phyloP scores from a whole-genome alignment of 1,140 invertebrate species.

The Drosophila sproati region DNA sequence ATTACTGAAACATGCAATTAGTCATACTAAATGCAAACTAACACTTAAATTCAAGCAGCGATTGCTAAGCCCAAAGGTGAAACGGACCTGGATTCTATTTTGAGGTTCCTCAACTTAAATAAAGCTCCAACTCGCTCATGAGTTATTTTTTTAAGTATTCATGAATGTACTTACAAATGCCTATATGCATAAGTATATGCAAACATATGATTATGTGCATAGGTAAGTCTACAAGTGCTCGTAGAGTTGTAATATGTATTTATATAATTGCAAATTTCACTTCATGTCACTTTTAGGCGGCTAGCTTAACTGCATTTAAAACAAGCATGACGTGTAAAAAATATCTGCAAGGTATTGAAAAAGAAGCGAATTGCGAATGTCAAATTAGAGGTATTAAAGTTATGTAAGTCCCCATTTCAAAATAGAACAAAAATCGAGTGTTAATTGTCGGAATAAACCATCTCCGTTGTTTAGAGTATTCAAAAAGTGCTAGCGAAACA shows the following conservation, averaged over 20 bases:
- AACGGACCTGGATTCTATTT: constrained; percentile 66
- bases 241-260: constrained; percentile 50
- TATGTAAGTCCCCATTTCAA: not conserved
- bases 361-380: constrained; percentile 10
- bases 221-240: constrained; percentile 20
- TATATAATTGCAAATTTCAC: constrained; percentile 81
- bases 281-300: constrained; percentile 56
- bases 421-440: constrained; percentile 9
- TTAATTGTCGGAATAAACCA: constrained; percentile 4
- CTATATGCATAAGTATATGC: not conserved
- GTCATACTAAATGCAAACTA: constrained; percentile 53
- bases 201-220: not conserved
- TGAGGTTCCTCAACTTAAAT: constrained; percentile 20
- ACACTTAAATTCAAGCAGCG: constrained; percentile 49
- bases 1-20: constrained; percentile 80
- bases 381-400: too few species aligned
- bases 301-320: constrained; percentile 71
- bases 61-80: constrained; percentile 25
- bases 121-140: not conserved
- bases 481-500: constrained; percentile 3
- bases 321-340: constrained; percentile 58
- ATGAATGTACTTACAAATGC: too few species aligned
- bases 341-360: constrained; percentile 24
- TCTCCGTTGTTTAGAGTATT: constrained; percentile 1
- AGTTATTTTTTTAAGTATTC: not conserved